Evolutionary conservation across 2,888 invertebrate species (phyloP).

Genomic region (Heliconius ethilla): DNA sequence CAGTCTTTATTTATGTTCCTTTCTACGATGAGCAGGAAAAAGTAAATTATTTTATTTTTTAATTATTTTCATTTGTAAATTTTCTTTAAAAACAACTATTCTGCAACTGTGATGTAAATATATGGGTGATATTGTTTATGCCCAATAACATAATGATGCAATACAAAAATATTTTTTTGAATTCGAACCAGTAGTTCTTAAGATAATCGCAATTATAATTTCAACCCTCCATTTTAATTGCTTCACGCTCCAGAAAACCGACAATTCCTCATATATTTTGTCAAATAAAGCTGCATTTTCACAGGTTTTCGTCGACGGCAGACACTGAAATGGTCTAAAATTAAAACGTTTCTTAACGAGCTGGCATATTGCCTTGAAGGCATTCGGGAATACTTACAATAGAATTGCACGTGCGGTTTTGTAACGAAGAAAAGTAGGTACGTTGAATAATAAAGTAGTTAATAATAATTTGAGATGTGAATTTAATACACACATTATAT

Average conservation of each 20-base stretch:
- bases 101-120: no score
- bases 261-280: conserved; percentile 1
- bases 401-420: not conserved
- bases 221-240: not conserved
- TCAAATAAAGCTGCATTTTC: conserved; percentile 5
- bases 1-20: no score
- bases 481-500: not conserved
- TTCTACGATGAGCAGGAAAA: no score
- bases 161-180: no score
- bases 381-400: conserved; percentile 11
- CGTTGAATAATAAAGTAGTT: not conserved
- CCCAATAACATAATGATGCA: no score
- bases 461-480: not conserved
- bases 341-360: conserved; percentile 32
- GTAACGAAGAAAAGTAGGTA: not conserved
- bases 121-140: no score
- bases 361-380: conserved; percentile 32
- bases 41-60: no score
- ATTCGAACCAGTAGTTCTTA: no score
- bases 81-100: no score
- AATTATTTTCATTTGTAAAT: no score
- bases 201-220: not conserved
- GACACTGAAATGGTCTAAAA: conserved; percentile 20
- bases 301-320: not conserved
- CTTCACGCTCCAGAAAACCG: not conserved